These are phyloP conservation scores for Drosophila borborema DNA, from an alignment of 2,888 invertebrate species.

Conservation along the genomic window DNA sequence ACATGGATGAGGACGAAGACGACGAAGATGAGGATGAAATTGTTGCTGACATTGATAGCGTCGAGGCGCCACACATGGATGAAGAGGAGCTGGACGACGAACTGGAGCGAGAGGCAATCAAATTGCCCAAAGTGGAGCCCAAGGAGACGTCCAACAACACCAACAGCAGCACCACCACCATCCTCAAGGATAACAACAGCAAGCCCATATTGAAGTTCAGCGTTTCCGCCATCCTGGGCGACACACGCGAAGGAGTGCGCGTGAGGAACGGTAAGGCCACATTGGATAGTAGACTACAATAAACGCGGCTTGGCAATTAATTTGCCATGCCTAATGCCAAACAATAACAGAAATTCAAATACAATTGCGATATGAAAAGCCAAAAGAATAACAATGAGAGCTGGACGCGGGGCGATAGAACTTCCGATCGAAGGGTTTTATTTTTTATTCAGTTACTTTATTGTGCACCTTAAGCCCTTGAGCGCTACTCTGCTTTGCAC, in stretches of 20 bases:
- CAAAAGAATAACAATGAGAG: conserved; percentile 66
- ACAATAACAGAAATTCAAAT: conserved; percentile 62
- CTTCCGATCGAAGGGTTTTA: conserved; percentile 26
- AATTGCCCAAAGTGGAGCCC: conserved; percentile 79
- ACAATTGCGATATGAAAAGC: conserved; percentile 73
- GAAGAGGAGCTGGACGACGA: conserved; percentile 74
- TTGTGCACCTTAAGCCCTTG: conserved; percentile 76
- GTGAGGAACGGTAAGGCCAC: conserved; percentile 85
- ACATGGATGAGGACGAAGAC: conserved; percentile 73
- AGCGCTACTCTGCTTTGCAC: conserved; percentile 47
- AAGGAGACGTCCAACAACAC: conserved; percentile 51
- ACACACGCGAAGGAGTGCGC: conserved; percentile 85
- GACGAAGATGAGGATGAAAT: conserved; percentile 72
- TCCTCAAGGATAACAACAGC: conserved; percentile 85
- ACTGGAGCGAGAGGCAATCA: conserved; percentile 64
- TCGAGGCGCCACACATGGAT: conserved; percentile 65
- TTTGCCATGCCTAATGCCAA: conserved; percentile 75
- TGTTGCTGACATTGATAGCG: conserved; percentile 72
- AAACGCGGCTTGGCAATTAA: conserved; percentile 71
- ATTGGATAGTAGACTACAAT: conserved; percentile 25
- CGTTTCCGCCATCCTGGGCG: conserved; percentile 95
- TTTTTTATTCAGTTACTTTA: conserved; percentile 59
- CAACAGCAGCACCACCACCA: conserved; percentile 75
- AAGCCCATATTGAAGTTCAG: conserved; percentile 96
- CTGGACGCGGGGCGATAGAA: no score